Evolutionary conservation across 1,140 invertebrate genomes (phyloP).

Genomic region (Diachasma alloeum): DNA sequence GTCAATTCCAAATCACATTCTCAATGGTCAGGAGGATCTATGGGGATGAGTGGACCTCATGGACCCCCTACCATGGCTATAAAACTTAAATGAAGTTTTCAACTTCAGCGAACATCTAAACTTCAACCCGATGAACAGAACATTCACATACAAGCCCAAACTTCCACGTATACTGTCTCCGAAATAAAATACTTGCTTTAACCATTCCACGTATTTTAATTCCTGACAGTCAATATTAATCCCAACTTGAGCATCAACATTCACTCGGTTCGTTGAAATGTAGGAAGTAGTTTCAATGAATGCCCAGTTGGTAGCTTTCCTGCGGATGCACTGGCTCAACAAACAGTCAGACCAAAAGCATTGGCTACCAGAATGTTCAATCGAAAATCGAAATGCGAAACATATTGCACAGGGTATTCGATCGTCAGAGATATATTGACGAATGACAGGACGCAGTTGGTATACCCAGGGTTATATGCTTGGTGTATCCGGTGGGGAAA

Average conservation of each 20-base stretch:
- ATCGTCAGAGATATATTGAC: neutral
- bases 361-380: neutral
- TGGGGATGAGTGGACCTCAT: too few relatives aligned
- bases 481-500: neutral
- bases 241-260: neutral
- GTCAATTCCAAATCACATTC: too few relatives aligned
- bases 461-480: neutral
- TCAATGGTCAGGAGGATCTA: too few relatives aligned
- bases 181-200: neutral
- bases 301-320: neutral
- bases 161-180: neutral
- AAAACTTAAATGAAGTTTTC: too few relatives aligned
- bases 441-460: neutral
- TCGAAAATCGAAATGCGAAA: constrained; percentile 9
- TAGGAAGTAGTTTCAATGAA: constrained; percentile 2
- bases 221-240: neutral
- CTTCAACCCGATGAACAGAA: neutral
- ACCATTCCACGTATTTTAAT: neutral
- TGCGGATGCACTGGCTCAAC: neutral
- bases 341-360: neutral
- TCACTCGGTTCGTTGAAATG: neutral
- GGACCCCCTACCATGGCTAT: too few relatives aligned
- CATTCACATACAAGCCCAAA: neutral
- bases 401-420: neutral
- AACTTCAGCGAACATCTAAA: too few relatives aligned